Conservation (phyloP, 2,113 vertebrate genomes). For the Phocoena phocoena region DNA sequence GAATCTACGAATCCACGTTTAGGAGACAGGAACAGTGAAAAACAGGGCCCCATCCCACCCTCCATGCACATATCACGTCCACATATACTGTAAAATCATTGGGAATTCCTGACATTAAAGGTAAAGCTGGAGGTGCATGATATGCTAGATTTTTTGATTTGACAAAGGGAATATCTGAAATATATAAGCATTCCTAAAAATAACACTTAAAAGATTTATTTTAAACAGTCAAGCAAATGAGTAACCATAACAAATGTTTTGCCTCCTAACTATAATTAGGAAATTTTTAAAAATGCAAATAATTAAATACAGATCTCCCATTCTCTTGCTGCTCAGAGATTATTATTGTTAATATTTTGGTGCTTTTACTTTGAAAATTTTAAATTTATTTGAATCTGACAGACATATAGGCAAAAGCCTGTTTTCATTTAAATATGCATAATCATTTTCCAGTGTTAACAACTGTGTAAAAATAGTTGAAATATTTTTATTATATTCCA, state of each 20-base stretch:
- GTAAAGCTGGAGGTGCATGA: not conserved
- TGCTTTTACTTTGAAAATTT: not conserved
- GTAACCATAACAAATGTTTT: not conserved
- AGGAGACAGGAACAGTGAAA: not conserved
- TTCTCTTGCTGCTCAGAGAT: not conserved
- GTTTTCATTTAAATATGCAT: not conserved
- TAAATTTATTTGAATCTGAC: not conserved
- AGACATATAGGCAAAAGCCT: not conserved
- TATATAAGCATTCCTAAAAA: not conserved
- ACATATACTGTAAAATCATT: not conserved
- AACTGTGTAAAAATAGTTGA: not conserved
- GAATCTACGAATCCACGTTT: not conserved
- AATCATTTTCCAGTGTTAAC: not conserved
- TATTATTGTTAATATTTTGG: not conserved
- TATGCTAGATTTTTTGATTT: not conserved
- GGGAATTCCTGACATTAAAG: not conserved
- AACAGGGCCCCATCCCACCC: rapidly evolving
- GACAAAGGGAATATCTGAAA: not conserved
- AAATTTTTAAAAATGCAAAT: not conserved
- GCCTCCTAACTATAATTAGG: not conserved
- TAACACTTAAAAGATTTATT: not conserved
- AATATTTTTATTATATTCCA: not conserved
- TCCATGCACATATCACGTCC: no score
- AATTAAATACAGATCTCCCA: not conserved
- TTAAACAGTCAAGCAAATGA: not conserved